These are phyloP conservation scores for Catocala fraxini DNA, from an alignment of 2,888 invertebrate genomes.

Conservation along the genomic window DNA sequence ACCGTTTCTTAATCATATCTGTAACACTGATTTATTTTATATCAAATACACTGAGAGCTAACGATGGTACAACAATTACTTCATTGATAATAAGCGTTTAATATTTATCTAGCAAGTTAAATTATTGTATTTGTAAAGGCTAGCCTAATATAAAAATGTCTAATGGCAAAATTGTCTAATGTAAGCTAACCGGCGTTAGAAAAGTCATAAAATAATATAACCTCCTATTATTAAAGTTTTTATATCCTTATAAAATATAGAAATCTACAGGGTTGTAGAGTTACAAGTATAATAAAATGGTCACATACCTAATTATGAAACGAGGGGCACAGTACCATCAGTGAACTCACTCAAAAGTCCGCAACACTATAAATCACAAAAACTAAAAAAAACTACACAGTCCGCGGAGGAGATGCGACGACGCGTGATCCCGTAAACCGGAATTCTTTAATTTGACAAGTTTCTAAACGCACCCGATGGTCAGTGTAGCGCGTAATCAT, in stretches of 20 bases:
- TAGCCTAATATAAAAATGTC: no score
- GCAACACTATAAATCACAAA: slow-evolving; percentile 67
- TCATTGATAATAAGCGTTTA: no score
- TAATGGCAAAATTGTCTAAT: no score
- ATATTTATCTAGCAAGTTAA: no score
- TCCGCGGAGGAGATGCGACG: slow-evolving; percentile 62
- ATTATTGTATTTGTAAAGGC: no score
- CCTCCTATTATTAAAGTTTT: no score
- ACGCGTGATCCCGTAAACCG: slow-evolving; percentile 67
- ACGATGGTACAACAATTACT: no score
- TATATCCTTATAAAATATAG: background rate
- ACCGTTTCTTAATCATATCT: no score
- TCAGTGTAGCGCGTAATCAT: slow-evolving; percentile 85
- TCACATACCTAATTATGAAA: slow-evolving; percentile 56
- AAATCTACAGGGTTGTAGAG: background rate
- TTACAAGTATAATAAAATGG: slow-evolving; percentile 10
- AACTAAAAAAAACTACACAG: slow-evolving; percentile 72
- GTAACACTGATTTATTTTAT: no score
- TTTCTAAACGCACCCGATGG: slow-evolving; percentile 75
- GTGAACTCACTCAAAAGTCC: slow-evolving; percentile 56
- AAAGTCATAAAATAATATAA: no score
- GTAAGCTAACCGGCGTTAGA: no score
- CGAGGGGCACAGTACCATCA: slow-evolving; percentile 56
- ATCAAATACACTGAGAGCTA: no score
- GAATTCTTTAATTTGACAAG: slow-evolving; percentile 83